Percentiles rank a stretch among this genome's conserved stretches.
These are phyloP conservation scores for Calliphora vomitoria DNA, from an alignment of 2,888 invertebrate species.

Conservation along the genomic window DNA sequence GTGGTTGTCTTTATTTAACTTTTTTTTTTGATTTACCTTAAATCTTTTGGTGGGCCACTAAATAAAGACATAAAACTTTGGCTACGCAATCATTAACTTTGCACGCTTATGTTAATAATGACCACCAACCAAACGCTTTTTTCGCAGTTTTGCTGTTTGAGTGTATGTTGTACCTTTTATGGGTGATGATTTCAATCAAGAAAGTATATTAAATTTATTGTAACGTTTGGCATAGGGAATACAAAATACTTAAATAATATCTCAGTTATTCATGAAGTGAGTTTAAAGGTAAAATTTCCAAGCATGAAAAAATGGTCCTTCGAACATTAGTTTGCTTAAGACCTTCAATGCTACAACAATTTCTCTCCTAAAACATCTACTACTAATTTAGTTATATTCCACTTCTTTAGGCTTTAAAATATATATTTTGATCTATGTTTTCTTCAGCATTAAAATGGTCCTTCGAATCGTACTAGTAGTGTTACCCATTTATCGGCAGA, in stretches of 20 bases:
- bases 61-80: constrained; percentile 73
- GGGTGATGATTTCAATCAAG: not conserved
- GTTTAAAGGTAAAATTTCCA: too few species aligned
- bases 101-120: constrained; percentile 73
- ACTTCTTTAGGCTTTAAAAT: too few species aligned
- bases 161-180: not conserved
- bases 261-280: too few species aligned
- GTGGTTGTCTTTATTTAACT: constrained; percentile 12
- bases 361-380: too few species aligned
- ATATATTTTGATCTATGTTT: not conserved
- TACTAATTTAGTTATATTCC: too few species aligned
- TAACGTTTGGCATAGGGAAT: not conserved
- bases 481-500: not conserved
- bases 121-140: constrained; percentile 38
- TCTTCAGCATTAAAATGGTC: not conserved
- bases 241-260: not conserved
- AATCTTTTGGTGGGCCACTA: constrained; percentile 70
- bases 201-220: constrained; percentile 10
- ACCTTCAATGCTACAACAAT: too few species aligned
- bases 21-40: not conserved
- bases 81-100: constrained; percentile 72
- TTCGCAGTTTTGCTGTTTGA: not conserved
- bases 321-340: too few species aligned
- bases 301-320: too few species aligned
- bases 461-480: not conserved